Percentiles rank a stretch among this genome's conserved stretches.
Evolutionary conservation across 1,140 invertebrate genomes (phyloP).

Genomic region (Drosophila virilis): DNA sequence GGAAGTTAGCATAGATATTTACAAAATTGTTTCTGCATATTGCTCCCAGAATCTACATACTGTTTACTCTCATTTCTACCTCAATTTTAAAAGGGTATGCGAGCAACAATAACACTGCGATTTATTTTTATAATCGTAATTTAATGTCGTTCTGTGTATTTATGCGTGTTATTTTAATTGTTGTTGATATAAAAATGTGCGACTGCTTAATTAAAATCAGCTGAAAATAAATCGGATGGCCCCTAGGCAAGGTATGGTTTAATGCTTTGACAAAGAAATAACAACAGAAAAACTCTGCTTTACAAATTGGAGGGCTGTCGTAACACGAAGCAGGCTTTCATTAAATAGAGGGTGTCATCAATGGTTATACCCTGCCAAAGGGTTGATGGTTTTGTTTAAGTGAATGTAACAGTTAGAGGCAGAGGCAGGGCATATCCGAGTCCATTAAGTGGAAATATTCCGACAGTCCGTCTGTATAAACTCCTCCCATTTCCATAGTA

Average conservation of each 20-base stretch:
- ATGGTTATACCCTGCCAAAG: neutral
- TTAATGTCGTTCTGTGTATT: conserved; percentile 55
- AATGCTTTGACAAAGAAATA: neutral
- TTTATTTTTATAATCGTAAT: conserved; percentile 54
- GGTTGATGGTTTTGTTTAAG: no score
- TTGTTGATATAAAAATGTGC: conserved; percentile 67
- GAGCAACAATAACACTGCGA: conserved; percentile 20
- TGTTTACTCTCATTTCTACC: neutral
- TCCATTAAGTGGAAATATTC: no score
- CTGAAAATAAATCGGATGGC: conserved; percentile 44
- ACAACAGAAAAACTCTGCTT: conserved; percentile 2
- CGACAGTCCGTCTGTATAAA: no score
- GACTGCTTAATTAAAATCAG: conserved; percentile 74
- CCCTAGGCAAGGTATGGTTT: neutral
- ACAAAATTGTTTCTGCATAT: no score
- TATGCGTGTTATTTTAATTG: conserved; percentile 67
- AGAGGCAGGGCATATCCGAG: no score
- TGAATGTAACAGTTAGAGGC: no score
- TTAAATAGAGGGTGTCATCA: neutral
- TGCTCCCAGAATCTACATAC: no score
- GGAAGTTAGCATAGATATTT: no score
- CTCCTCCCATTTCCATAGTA: no score
- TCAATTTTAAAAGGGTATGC: neutral
- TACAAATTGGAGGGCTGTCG: conserved; percentile 3
- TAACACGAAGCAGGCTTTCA: neutral